phyloP scores from a whole-genome alignment of 2,797 vertebrate species.

The Selene dorsalis region DNA sequence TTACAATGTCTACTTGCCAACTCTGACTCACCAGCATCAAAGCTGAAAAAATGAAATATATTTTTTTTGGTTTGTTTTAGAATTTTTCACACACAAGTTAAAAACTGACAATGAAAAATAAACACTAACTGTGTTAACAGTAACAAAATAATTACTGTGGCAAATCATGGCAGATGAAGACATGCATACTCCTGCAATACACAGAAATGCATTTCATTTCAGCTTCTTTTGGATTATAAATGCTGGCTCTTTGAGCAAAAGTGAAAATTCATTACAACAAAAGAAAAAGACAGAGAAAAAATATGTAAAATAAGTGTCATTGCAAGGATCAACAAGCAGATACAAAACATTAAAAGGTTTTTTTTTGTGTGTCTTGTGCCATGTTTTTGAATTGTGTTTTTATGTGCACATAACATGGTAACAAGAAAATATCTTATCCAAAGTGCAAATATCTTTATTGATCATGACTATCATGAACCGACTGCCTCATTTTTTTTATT shows the following conservation, averaged over 20 bases:
- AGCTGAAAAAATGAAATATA: constrained; percentile 82
- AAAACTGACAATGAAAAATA: constrained; percentile 70
- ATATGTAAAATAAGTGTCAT: constrained; percentile 59
- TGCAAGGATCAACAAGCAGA: constrained; percentile 60
- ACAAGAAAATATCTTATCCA: constrained; percentile 62
- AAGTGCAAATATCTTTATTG: constrained; percentile 80
- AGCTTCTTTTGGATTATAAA: constrained; percentile 75
- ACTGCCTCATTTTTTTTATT: constrained; percentile 14
- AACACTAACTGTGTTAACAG: constrained; percentile 68
- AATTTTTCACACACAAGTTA: constrained; percentile 72
- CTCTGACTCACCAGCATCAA: constrained; percentile 90
- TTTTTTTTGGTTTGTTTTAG: constrained; percentile 27
- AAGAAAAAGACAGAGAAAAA: constrained; percentile 44
- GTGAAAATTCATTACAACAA: constrained; percentile 59
- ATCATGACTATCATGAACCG: constrained; percentile 40
- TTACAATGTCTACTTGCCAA: constrained; percentile 77
- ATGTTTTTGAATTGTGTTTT: constrained; percentile 59
- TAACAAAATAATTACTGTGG: constrained; percentile 52
- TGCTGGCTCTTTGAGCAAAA: constrained; percentile 70
- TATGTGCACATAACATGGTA: constrained; percentile 76
- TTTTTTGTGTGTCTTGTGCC: constrained; percentile 51
- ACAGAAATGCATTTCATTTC: constrained; percentile 60
- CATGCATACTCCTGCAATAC: constrained; percentile 72
- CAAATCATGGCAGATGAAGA: constrained; percentile 60
- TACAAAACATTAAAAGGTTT: constrained; percentile 62